phyloP scores from a whole-genome alignment of 2,888 invertebrate species.

The Lasioglossum malachurum region DNA sequence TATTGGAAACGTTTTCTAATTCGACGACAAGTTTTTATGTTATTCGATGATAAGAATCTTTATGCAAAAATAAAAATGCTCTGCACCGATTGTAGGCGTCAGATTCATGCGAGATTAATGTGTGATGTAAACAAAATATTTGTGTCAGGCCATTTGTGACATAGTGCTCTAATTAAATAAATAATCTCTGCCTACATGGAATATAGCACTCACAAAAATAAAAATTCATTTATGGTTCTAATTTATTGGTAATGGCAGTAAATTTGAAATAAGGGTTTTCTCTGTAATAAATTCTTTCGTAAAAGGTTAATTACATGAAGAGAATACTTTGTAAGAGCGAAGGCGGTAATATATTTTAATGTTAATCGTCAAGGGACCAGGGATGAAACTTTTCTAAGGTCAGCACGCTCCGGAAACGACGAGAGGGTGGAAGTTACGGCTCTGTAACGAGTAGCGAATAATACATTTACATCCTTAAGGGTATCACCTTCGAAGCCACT shows the following conservation, averaged over 20 bases:
- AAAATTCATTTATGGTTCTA: background rate
- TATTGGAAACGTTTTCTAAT: too few species aligned
- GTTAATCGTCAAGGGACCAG: background rate
- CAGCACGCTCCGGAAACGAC: background rate
- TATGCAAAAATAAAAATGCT: too few species aligned
- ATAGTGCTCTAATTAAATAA: too few species aligned
- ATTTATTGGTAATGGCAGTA: background rate
- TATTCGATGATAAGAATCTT: too few species aligned
- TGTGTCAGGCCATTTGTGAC: too few species aligned
- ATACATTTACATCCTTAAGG: constrained; percentile 10
- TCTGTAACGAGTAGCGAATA: constrained; percentile 12
- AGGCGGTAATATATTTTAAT: background rate
- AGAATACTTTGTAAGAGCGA: background rate
- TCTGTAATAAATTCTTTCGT: background rate
- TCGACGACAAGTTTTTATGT: too few species aligned
- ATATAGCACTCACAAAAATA: too few species aligned
- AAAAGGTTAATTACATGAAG: background rate
- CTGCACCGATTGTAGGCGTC: too few species aligned
- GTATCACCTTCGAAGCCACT: constrained; percentile 1
- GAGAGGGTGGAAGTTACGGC: background rate
- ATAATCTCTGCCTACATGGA: too few species aligned
- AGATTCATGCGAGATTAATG: too few species aligned
- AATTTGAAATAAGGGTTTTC: background rate
- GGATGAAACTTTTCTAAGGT: background rate
- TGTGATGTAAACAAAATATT: too few species aligned